Base-by-base conservation (phyloP, 2,888 invertebrate genomes). In the Eupithecia exiguata region DNA sequence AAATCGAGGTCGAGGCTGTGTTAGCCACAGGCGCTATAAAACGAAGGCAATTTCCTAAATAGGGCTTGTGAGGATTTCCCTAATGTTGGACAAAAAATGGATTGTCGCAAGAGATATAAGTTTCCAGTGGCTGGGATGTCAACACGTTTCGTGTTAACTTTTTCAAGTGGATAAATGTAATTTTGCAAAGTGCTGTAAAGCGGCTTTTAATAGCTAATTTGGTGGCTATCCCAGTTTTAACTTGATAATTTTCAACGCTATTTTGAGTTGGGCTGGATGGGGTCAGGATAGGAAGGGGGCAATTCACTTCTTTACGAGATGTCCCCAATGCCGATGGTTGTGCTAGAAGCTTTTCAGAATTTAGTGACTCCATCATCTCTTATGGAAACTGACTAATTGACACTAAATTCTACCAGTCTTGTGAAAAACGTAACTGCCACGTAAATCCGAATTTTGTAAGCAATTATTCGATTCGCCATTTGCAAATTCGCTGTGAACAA, bases 1-100 rank as follows among this genome's bases (percentile, higher is more conserved):
- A 83, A 81, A 87, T 87, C 84, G 84, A 81, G 85, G 85, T 77
- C 86, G 82, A 79, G 75, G 79, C 83, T 81, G 84, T 81, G 85
- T 83, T 88, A 88, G 88, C 90, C 91, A 87, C 89, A 87, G 84
- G 81, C 86, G 86, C 89, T 91, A 92, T 91, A 92, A 91, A 90
- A 72, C 68, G 87, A 86, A 91, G 86, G 88, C 91, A 92, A 92
- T 92, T 91, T 92, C 86, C 91, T 91, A 91, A 92, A 92, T 91
- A 91, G 89, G 88, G 86, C 90, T 91, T 89, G 86, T 84, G 89
- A 88, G 91, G 91, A 91, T 91, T 91, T 91, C 88, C 90, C 88
- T 91, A 91, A 92, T 89, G 91, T 90, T 84, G 87, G 87, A 86
- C 89, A 90, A 91, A 91, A 90, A 89, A 91, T 90, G 89, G 88